These are phyloP conservation scores for Lerema accius DNA, from an alignment of 1,140 invertebrate genomes.

Conservation along the genomic window DNA sequence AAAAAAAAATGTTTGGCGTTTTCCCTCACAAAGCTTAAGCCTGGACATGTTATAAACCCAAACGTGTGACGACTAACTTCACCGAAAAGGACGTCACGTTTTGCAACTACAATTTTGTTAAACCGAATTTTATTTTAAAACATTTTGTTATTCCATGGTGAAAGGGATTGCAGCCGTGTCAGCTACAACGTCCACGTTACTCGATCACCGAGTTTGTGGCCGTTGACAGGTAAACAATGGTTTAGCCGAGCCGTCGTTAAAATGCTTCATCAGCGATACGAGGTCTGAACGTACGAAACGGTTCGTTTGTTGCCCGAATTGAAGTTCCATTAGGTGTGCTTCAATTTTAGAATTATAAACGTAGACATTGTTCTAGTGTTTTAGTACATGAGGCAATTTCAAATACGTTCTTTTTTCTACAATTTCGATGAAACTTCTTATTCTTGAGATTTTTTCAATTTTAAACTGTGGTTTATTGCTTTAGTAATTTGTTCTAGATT, in stretches of 20 bases:
- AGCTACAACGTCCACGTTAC: conserved; percentile 23
- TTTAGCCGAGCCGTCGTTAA: conserved; percentile 42
- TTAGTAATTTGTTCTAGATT: too few relatives aligned
- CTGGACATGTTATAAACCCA: background rate
- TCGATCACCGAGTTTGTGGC: conserved; percentile 40
- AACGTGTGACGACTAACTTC: conserved; percentile 7
- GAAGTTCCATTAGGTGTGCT: conserved; percentile 19
- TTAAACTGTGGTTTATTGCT: too few relatives aligned
- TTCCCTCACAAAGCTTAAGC: too few relatives aligned
- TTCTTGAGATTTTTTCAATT: too few relatives aligned
- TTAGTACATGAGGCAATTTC: too few relatives aligned
- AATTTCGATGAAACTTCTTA: too few relatives aligned
- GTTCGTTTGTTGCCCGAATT: conserved; percentile 44
- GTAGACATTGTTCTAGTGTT: background rate
- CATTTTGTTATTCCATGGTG: conserved; percentile 20
- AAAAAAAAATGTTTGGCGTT: too few relatives aligned
- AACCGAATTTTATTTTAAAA: conserved; percentile 10
- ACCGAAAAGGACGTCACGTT: background rate
- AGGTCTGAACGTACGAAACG: conserved; percentile 45
- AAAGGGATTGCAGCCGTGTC: conserved; percentile 27
- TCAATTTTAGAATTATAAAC: conserved; percentile 1
- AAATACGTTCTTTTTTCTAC: too few relatives aligned
- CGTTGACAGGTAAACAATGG: conserved; percentile 55
- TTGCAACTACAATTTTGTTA: conserved; percentile 11
- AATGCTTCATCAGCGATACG: conserved; percentile 52